Percentiles rank a stretch among this genome's conserved stretches.
Evolutionary conservation across 2,888 invertebrate species (phyloP).

Genomic region (Trypoxylon attenuatum): DNA sequence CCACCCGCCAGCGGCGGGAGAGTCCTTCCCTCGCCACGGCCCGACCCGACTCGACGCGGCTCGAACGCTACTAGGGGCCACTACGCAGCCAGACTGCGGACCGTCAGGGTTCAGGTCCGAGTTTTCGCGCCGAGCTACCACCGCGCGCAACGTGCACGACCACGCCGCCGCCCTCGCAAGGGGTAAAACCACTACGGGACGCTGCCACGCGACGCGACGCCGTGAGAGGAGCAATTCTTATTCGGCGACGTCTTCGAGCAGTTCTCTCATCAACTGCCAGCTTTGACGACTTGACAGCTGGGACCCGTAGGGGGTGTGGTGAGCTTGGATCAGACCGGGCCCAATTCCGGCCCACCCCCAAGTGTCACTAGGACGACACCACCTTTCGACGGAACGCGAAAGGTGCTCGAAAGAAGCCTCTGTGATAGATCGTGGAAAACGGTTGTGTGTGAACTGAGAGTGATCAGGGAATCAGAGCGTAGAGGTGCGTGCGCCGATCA

Average conservation of each 20-base stretch:
- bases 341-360: not conserved
- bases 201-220: constrained; percentile 6
- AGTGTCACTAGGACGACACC: not conserved
- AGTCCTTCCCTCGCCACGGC: constrained; percentile 58
- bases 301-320: not conserved
- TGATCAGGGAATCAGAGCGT: constrained; percentile 46
- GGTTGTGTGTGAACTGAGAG: constrained; percentile 38
- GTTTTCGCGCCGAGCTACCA: constrained; percentile 57
- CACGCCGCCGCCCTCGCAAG: constrained; percentile 51
- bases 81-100: constrained; percentile 75
- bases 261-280: too few species aligned
- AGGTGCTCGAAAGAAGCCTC: constrained; percentile 19
- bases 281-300: too few species aligned
- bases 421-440: constrained; percentile 32
- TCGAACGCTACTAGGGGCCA: constrained; percentile 63
- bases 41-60: too few species aligned
- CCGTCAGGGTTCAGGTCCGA: constrained; percentile 69
- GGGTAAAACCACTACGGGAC: constrained; percentile 4
- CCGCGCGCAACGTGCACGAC: constrained; percentile 65
- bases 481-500: constrained; percentile 50
- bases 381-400: not conserved
- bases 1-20: constrained; percentile 50
- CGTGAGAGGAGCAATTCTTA: not conserved
- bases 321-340: not conserved
- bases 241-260: too few species aligned